Evolutionary conservation across 2,113 vertebrate genomes (phyloP).

Genomic region (Himantopus leucocephalus): DNA sequence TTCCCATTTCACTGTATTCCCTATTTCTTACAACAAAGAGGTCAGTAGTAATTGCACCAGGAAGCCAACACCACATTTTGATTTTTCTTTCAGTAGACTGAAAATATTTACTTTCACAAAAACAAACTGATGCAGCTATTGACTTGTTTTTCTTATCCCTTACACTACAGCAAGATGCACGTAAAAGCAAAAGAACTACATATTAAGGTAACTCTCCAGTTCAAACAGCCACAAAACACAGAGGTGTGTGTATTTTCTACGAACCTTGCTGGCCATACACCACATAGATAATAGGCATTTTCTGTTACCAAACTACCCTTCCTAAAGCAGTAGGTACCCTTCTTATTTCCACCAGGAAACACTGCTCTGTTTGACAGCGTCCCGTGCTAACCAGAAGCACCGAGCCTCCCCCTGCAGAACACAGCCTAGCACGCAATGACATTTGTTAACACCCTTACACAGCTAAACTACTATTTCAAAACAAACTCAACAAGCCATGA

Average conservation of each 20-base stretch:
- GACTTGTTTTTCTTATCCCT: neutral
- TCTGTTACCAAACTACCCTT: neutral
- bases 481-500: neutral
- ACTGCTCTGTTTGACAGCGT: fast-evolving
- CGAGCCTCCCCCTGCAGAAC: neutral
- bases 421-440: fast-evolving
- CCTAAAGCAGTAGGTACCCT: neutral
- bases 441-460: neutral
- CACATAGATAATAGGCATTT: fast-evolving
- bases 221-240: neutral
- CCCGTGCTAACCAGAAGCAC: neutral
- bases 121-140: neutral
- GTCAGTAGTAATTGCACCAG: neutral
- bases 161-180: fast-evolving
- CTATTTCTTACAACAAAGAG: neutral
- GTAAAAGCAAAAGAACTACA: fast-evolving
- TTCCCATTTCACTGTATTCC: neutral
- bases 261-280: fast-evolving
- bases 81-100: neutral
- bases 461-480: neutral
- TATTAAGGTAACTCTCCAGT: neutral
- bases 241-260: neutral
- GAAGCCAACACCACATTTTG: neutral
- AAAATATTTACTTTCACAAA: neutral
- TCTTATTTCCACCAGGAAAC: neutral